Conservation (phyloP, 1,140 invertebrate species). For the Lepidotrigona ventralis region DNA sequence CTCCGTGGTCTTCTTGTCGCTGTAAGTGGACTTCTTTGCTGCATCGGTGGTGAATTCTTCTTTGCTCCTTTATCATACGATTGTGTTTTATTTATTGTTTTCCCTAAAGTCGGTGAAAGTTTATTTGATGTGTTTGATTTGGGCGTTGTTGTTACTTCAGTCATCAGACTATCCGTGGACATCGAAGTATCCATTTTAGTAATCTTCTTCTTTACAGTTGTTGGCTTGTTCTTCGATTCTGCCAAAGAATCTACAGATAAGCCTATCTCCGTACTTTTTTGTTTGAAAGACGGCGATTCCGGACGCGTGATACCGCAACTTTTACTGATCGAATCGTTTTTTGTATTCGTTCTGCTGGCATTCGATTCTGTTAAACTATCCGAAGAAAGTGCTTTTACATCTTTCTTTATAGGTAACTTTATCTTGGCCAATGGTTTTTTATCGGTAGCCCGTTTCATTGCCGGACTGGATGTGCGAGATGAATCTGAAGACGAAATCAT, state of each 20-base stretch:
- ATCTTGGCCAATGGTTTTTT: conserved; percentile 73
- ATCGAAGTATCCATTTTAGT: conserved; percentile 75
- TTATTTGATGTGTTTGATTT: conserved; percentile 73
- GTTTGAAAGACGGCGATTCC: conserved; percentile 76
- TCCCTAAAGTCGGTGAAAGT: conserved; percentile 72
- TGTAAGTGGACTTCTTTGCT: conserved; percentile 70
- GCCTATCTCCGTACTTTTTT: conserved; percentile 76
- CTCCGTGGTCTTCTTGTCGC: conserved; percentile 61
- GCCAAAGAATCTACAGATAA: conserved; percentile 80
- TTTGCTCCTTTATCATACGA: conserved; percentile 63
- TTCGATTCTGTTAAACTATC: conserved; percentile 80
- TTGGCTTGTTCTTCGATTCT: conserved; percentile 78
- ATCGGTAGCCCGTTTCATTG: conserved; percentile 80
- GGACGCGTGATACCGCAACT: conserved; percentile 78
- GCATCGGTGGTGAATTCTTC: conserved; percentile 72
- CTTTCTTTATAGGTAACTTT: conserved; percentile 76
- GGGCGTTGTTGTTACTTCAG: conserved; percentile 69
- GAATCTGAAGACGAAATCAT: conserved; percentile 83
- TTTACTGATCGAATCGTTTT: conserved; percentile 71
- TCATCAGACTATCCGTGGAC: conserved; percentile 77
- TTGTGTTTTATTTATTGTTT: conserved; percentile 60
- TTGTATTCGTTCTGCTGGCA: conserved; percentile 63
- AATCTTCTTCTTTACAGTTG: conserved; percentile 72
- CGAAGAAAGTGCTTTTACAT: conserved; percentile 78
- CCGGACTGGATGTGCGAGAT: conserved; percentile 85